Percentiles rank a stretch among this genome's conserved stretches.
Conservation (phyloP, 2,888 invertebrate genomes). For the Cylloceria caligata region DNA sequence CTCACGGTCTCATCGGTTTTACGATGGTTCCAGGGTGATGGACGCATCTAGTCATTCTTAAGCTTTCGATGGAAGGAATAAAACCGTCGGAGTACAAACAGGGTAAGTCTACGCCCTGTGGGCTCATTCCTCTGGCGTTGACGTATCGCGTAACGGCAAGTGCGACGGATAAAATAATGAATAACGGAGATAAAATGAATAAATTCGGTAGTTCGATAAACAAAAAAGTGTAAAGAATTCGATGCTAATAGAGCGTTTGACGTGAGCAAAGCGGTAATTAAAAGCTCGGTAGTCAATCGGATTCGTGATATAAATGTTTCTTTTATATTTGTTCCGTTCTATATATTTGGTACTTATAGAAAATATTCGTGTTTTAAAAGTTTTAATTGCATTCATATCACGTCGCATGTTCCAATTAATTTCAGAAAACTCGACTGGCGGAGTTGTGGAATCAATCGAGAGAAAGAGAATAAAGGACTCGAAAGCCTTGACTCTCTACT, state of each 20-base stretch:
- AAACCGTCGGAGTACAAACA: background rate
- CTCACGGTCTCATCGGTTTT: conserved; percentile 6
- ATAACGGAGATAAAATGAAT: background rate
- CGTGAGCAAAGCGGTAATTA: background rate
- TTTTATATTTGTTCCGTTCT: background rate
- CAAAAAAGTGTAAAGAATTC: conserved; percentile 5
- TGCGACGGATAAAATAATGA: background rate
- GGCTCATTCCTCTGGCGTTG: conserved; percentile 4
- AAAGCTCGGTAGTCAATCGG: background rate
- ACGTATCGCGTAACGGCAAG: background rate
- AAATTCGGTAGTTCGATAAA: background rate
- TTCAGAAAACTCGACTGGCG: conserved; percentile 25
- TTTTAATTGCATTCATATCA: conserved; percentile 55
- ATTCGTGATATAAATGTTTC: conserved; percentile 7
- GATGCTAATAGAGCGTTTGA: background rate
- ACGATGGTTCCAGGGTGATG: conserved; percentile 2
- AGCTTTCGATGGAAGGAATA: background rate
- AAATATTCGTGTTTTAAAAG: conserved; percentile 43
- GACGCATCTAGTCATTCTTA: background rate
- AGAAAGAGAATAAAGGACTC: conserved; percentile 32
- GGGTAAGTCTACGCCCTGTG: background rate
- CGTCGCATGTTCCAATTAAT: conserved; percentile 57
- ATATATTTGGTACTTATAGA: conserved; percentile 30
- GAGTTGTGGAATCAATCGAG: conserved; percentile 48
- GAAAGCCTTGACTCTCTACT: conserved; percentile 18